Base-by-base conservation (phyloP, 2,888 invertebrate genomes). In the Anodontia alba region DNA sequence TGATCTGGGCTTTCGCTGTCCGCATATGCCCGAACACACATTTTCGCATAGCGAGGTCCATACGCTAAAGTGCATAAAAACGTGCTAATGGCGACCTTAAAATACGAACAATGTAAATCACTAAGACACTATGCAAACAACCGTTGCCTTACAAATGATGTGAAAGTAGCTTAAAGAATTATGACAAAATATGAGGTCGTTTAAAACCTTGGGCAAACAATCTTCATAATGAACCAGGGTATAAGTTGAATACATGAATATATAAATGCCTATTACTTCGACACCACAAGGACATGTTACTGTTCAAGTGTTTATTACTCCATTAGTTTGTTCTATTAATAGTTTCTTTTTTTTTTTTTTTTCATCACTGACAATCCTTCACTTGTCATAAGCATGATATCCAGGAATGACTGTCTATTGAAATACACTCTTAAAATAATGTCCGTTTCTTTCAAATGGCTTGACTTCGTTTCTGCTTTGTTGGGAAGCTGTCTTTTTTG, bases 121-220 rank as follows among this genome's bases (percentile, higher is more conserved):
- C 54, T 29, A 54, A 54, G 54, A 29, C 29, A 29, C 12, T 29
- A 26, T n/a, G 33, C 15, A 62, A 62, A 62, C 62, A 62, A 17
- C 62, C 33, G 33, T 62, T 7, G 62, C 33, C 33, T 33, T 33
- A 20, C 33, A 20, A 54, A 62, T 33, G 62, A 62, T 62, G 62
- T 62, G 23, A 54, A 26, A 54, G 49, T 23, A 26, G 54, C 17
- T 62, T 33, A 15, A 62, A 62, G 29, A 29, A 31, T 17, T 17
- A 62, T 33, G 62, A 31, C 62, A 26, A 62, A 62, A 62, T 62
- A 62, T 62, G 15, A 62, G 62, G 62, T 62, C 62, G 29, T 20
- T 20, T 62, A 33, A 62, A 33, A 62, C 62, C 62, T 62, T 33
- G 33, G 23, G 62, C 62, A 62, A 62, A 62, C 20, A 62, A 33